A percentile compares a stretch with the other conserved stretches of the same genome.
These are phyloP conservation scores for Uria lomvia DNA, from an alignment of 2,113 vertebrate genomes.

Conservation along the genomic window DNA sequence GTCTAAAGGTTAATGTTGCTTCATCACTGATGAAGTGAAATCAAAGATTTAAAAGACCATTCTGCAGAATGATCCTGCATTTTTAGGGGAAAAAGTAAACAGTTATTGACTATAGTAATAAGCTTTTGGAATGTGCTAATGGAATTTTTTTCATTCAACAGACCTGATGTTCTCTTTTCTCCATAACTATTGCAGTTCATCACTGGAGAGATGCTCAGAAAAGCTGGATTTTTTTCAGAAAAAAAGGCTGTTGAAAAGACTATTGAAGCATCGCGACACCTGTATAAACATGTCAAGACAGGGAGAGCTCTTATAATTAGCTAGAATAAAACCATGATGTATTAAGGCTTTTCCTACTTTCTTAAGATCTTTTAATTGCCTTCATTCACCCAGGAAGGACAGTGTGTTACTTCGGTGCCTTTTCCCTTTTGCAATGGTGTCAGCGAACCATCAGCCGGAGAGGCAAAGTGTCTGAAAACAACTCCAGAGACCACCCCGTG, in stretches of 20 bases:
- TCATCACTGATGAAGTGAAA: constrained; percentile 28
- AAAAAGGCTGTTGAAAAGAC: background rate
- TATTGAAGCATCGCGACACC: background rate
- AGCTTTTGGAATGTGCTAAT: background rate
- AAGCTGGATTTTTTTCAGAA: background rate
- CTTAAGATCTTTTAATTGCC: background rate
- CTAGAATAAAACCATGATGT: background rate
- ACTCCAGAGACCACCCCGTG: background rate
- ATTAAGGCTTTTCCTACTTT: background rate
- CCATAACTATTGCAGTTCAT: background rate
- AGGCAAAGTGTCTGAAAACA: background rate
- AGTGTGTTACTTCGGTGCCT: background rate
- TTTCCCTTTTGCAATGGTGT: background rate
- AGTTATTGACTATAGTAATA: constrained; percentile 14
- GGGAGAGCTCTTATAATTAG: background rate
- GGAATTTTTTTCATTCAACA: background rate
- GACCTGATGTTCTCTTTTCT: background rate
- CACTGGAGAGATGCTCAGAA: background rate
- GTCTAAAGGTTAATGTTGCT: constrained; percentile 40
- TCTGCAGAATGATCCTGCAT: background rate
- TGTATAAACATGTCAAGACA: background rate
- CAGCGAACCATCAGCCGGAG: background rate
- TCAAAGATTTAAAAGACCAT: constrained; percentile 29
- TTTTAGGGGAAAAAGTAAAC: background rate
- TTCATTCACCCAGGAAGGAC: background rate